phyloP scores from a whole-genome alignment of 2,888 invertebrate genomes.

The Alsophila aescularia region DNA sequence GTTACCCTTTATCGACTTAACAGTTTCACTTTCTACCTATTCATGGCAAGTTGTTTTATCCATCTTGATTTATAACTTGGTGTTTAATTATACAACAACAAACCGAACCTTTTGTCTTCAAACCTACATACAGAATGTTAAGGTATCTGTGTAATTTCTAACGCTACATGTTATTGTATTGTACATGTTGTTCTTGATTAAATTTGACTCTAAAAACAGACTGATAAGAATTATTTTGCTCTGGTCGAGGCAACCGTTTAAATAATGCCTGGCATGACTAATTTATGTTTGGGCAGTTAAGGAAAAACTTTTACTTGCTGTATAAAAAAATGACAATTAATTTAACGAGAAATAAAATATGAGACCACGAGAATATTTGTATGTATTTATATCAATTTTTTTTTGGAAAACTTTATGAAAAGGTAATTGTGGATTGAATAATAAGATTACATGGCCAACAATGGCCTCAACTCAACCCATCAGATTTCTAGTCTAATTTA shows the following conservation, averaged over 20 bases:
- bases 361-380: too few species aligned
- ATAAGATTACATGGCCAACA: too few species aligned
- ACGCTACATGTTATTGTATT: too few species aligned
- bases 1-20: slow-evolving; percentile 22
- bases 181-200: neutral
- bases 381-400: too few species aligned
- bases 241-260: neutral
- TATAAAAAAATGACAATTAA: neutral
- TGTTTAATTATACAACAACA: slow-evolving; percentile 24
- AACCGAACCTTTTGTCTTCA: slow-evolving; percentile 18
- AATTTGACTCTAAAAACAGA: neutral
- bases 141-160: neutral
- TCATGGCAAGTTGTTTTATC: slow-evolving; percentile 7
- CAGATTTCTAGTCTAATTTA: too few species aligned
- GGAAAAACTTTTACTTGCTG: neutral
- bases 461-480: too few species aligned
- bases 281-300: slow-evolving; percentile 14
- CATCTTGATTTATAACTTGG: slow-evolving; percentile 22
- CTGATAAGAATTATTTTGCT: neutral
- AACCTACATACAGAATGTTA: slow-evolving; percentile 5
- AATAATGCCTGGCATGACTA: slow-evolving; percentile 11
- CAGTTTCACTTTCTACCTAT: slow-evolving; percentile 14
- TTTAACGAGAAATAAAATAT: neutral
- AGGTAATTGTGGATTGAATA: too few species aligned
- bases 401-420: too few species aligned